A percentile compares a stretch with the other conserved stretches of the same genome.
Conservation (phyloP, 2,113 vertebrate species). For the Camelus bactrianus region DNA sequence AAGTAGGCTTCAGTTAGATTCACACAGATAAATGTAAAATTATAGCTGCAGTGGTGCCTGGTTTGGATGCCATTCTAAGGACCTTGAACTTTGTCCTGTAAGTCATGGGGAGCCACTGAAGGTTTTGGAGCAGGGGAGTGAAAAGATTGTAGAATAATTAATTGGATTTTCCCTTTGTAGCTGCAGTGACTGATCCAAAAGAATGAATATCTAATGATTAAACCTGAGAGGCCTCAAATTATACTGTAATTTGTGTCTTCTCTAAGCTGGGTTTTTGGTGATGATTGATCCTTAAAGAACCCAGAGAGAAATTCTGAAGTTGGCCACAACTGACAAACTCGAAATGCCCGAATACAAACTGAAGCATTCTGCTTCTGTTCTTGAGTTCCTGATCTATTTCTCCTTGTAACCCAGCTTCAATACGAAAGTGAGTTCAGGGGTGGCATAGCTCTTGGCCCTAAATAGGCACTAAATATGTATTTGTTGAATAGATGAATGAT, state of each 20-base stretch:
- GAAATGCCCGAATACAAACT: not conserved
- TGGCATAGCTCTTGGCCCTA: not conserved
- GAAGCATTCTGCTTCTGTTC: not conserved
- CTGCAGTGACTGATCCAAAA: not conserved
- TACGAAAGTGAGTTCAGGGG: not conserved
- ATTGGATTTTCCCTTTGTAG: not conserved
- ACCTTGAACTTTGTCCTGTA: not conserved
- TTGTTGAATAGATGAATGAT: not conserved
- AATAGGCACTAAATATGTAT: not conserved
- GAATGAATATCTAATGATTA: not conserved
- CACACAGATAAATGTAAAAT: not conserved
- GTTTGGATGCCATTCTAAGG: not conserved
- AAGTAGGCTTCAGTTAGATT: not conserved
- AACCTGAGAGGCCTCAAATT: not conserved
- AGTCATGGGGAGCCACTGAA: not conserved
- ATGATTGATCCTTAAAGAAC: not conserved
- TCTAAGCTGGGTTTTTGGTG: not conserved
- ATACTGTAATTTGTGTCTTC: not conserved
- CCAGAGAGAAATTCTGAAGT: not conserved
- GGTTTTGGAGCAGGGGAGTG: not conserved
- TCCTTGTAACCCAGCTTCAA: not conserved
- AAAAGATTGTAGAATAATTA: not conserved
- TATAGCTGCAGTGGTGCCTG: not conserved
- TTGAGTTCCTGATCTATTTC: not conserved
- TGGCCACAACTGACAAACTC: not conserved